Base-by-base conservation (phyloP, 2,888 invertebrate genomes). In the Stenurella melanura region DNA sequence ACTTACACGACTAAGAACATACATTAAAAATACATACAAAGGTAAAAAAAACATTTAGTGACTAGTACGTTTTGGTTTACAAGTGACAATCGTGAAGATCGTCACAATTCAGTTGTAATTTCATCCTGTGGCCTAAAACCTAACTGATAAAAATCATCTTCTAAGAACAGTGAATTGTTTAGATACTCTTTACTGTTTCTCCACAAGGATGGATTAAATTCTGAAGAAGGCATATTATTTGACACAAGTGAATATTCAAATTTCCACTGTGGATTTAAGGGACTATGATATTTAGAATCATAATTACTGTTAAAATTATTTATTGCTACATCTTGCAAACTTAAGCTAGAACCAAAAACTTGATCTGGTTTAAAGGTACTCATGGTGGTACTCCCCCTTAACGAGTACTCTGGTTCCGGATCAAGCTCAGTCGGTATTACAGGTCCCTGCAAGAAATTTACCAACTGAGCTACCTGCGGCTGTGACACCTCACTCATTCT, bases 71-170 rank as follows among this genome's bases (percentile, higher is more conserved):
- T 78, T 77, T 77, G 80, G 76, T 78, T 71, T 26, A n/a, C 63
- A 30, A 50, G 72, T 50, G 61, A 61, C 67, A 19, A 56, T 4
- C n/a, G n/a, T n/a, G 60, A 72, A 30, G 10, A 57, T 67, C 34
- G 58, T 89, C 91, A 96, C 89, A 96, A 92, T 91, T 96, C 96
- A 85, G 96, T 96, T 86, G 96, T 96, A 84, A 96, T 95, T 90
- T 96, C 96, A 90, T 96, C 96, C 90, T 96, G 96, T 67, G 96
- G 96, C 85, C 96, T 92, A 89, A 95, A 95, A 75, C 96, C 95
- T 89, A 96, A 92, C 87, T 95, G 95, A 85, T 94, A 94, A 87
- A 95, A 94, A 89, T 96, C 96, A 86, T 96, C 95, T 86, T 95
- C 96, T 75, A 94, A 89, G 92, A 94, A 94, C 66, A 94, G 91